Percentiles rank a stretch among this genome's conserved stretches.
These are phyloP conservation scores for Malurus melanocephalus DNA, from an alignment of 2,113 vertebrate species.

Conservation along the genomic window DNA sequence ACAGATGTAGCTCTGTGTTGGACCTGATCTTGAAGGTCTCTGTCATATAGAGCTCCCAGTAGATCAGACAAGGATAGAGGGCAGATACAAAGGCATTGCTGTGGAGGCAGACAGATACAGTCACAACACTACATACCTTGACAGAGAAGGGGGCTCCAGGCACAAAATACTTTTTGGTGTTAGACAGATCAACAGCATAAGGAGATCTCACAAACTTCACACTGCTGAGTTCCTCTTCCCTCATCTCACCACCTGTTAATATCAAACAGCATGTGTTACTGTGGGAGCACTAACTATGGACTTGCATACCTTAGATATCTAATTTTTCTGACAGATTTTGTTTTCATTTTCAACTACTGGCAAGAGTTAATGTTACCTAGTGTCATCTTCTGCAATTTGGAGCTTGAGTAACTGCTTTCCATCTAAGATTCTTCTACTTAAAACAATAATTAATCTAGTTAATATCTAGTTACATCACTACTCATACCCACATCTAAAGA, in stretches of 20 bases:
- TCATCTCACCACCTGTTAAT: slow-evolving; percentile 68
- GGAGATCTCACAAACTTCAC: slow-evolving; percentile 73
- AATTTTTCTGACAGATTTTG: neutral
- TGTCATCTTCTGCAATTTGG: neutral
- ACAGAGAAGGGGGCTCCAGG: slow-evolving; percentile 68
- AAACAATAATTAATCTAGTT: neutral
- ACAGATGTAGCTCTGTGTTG: neutral
- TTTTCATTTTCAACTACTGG: neutral
- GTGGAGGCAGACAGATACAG: neutral
- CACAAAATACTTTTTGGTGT: slow-evolving; percentile 69
- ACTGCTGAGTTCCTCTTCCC: slow-evolving; percentile 66
- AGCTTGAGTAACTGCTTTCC: neutral
- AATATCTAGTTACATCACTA: neutral
- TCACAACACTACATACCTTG: slow-evolving; percentile 19
- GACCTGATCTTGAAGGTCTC: neutral
- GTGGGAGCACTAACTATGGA: neutral
- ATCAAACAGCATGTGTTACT: neutral
- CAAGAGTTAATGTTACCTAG: neutral
- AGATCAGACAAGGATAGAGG: neutral
- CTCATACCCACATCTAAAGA: neutral
- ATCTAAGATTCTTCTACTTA: neutral
- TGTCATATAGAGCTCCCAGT: neutral
- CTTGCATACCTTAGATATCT: neutral
- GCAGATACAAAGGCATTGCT: neutral
- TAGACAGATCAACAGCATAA: slow-evolving; percentile 67